Percentiles rank a stretch among this genome's conserved stretches.
Evolutionary conservation across 2,888 invertebrate species (phyloP).

Genomic region (Prostheceraeus crozeri): DNA sequence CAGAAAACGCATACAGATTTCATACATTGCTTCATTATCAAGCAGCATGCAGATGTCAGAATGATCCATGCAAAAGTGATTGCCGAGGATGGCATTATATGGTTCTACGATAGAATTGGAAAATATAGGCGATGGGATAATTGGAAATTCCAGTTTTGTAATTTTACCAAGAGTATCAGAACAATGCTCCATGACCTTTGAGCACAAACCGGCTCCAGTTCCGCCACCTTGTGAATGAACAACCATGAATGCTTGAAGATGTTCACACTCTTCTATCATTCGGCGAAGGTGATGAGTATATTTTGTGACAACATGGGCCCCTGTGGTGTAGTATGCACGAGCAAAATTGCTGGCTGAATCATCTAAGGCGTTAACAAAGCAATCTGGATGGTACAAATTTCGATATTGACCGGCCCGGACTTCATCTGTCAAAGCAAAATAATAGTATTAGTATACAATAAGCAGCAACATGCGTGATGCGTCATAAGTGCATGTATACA

Average conservation of each 20-base stretch:
- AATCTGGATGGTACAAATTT: constrained; percentile 52
- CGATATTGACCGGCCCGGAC: constrained; percentile 48
- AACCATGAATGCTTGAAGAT: constrained; percentile 53
- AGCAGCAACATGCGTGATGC: no score
- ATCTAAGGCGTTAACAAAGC: constrained; percentile 63
- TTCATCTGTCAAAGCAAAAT: no score
- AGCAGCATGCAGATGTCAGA: constrained; percentile 70
- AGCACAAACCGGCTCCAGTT: constrained; percentile 40
- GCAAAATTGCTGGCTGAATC: constrained; percentile 78
- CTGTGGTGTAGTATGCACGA: constrained; percentile 69
- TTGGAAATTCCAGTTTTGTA: constrained; percentile 50
- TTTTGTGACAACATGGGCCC: constrained; percentile 67
- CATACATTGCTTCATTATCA: constrained; percentile 44
- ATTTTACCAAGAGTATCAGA: constrained; percentile 61
- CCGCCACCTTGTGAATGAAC: constrained; percentile 39
- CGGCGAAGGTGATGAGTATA: constrained; percentile 67
- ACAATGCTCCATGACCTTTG: constrained; percentile 62
- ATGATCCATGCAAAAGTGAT: constrained; percentile 81
- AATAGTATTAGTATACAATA: no score
- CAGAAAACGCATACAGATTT: constrained; percentile 59
- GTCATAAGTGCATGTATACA: no score
- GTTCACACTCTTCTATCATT: constrained; percentile 68
- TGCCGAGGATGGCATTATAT: constrained; percentile 84
- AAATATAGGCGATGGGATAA: constrained; percentile 46
- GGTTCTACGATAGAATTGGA: constrained; percentile 41